These are phyloP conservation scores for Phallusia fumigata DNA, from an alignment of 23 tunicate species.

Conservation along the genomic window DNA sequence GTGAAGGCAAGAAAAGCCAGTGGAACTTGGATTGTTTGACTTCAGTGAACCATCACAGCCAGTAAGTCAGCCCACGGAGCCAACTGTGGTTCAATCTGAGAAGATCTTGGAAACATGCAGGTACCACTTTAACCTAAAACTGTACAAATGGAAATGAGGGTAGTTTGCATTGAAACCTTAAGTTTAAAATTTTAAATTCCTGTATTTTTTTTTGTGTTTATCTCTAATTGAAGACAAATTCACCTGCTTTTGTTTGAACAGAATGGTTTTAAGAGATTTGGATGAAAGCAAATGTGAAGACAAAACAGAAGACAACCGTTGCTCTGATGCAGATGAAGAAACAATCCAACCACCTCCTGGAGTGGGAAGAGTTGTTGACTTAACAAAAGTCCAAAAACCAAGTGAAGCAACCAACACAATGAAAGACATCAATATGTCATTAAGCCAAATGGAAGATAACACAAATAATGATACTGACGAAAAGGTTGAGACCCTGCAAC, in stretches of 20 bases:
- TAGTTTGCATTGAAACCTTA: too few species aligned
- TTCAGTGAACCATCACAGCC: conserved; percentile 50
- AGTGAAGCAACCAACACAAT: background rate
- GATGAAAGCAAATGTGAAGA: background rate
- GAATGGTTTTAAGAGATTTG: conserved; percentile 12
- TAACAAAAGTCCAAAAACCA: background rate
- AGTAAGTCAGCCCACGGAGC: background rate
- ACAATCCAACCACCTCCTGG: background rate
- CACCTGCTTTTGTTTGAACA: background rate
- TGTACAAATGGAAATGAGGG: too few species aligned
- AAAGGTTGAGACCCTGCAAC: background rate
- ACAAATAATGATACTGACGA: background rate
- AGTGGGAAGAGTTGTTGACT: background rate
- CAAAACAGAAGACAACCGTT: background rate
- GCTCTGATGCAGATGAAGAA: background rate
- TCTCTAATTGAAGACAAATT: too few species aligned
- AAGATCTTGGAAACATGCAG: conserved; percentile 37
- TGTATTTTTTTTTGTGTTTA: too few species aligned
- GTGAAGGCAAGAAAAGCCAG: background rate
- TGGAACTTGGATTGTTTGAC: conserved; percentile 56
- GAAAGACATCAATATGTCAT: background rate
- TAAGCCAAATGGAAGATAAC: background rate
- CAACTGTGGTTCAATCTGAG: background rate
- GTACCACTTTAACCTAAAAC: background rate
- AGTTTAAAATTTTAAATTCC: too few species aligned